These are phyloP conservation scores for Penelope pileata DNA, from an alignment of 2,113 vertebrate genomes.

Conservation along the genomic window DNA sequence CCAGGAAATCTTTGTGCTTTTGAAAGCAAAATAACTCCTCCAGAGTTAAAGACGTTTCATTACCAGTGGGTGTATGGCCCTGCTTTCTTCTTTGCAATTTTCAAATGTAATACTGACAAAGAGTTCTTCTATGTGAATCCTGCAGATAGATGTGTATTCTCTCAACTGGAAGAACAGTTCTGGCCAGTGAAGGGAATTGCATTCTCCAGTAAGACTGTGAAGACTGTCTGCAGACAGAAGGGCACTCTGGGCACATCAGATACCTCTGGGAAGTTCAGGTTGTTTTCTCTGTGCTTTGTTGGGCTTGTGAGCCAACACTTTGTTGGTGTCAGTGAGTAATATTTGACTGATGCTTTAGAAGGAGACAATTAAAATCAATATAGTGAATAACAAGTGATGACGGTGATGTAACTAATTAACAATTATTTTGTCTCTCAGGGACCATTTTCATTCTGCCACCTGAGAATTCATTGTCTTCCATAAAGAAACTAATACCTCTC, in stretches of 20 bases:
- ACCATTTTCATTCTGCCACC: background rate
- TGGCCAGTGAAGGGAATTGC: background rate
- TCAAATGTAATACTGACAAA: background rate
- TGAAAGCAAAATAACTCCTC: background rate
- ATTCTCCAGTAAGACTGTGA: background rate
- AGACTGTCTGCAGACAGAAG: background rate
- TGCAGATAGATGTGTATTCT: background rate
- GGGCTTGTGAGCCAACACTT: background rate
- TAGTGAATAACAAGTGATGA: slow-evolving; percentile 10
- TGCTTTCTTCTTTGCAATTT: background rate
- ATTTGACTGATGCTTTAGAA: slow-evolving; percentile 16
- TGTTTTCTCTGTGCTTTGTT: background rate
- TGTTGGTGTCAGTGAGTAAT: background rate
- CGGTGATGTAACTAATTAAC: slow-evolving; percentile 20
- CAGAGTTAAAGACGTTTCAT: background rate
- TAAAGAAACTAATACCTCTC: background rate
- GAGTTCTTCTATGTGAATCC: background rate
- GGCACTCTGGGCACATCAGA: background rate
- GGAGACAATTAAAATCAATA: slow-evolving; percentile 34
- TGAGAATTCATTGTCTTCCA: background rate
- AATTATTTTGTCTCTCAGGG: slow-evolving; percentile 28
- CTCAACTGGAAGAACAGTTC: background rate
- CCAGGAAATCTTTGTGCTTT: background rate
- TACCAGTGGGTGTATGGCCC: background rate
- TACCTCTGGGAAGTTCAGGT: background rate